Evolutionary conservation across 2,888 invertebrate species (phyloP), one percentile per base, ranked within the genome.

Genomic region (Cataglyphis altisquamis): DNA sequence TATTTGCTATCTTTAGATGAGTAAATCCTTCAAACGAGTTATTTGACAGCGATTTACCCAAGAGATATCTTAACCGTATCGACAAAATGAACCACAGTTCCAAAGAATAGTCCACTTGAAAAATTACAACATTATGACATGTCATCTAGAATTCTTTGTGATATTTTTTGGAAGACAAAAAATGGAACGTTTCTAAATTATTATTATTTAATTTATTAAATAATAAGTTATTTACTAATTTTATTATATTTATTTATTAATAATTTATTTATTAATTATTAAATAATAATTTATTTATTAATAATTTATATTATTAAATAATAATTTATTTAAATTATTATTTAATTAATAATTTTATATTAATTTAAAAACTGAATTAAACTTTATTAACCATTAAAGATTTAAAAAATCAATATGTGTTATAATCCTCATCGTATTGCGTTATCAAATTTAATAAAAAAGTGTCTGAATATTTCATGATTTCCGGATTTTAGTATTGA

Each of bases 21-120:
- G 70, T 70, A 70, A 70, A 80, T 80, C 60, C 60, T 80, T 60
- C 70, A 70, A 70, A 45, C 78, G 70, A 70, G 70, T 62, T 80
- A 70, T 70, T 70, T 70, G 70, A 80, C 70, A 15, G 45, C 78
- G 70, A 80, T 80, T 70, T 70, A 80, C 70, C 70, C 45, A 25
- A 62, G n/a, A 60, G 60, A 70, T 60, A 29, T 25, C 29, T 67
- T 70, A 60, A 70, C 21, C 25, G 32, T 66, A 25, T 39, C 39
- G 36, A 36, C 57, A 60, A 70, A 52, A 45, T 78, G 41, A 18
- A 32, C 29, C 41, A 45, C 21, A 45, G 60, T 36, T 29, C 70
- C 12, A 18, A 29, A 12, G 25, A 80, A 32, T 21, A 60, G 21
- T n/a, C 18, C 12, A 25, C 12, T 32, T 10, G 41, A 29, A 68